Conservation (phyloP, 2,797 vertebrate species). For the Psittacula echo region DNA sequence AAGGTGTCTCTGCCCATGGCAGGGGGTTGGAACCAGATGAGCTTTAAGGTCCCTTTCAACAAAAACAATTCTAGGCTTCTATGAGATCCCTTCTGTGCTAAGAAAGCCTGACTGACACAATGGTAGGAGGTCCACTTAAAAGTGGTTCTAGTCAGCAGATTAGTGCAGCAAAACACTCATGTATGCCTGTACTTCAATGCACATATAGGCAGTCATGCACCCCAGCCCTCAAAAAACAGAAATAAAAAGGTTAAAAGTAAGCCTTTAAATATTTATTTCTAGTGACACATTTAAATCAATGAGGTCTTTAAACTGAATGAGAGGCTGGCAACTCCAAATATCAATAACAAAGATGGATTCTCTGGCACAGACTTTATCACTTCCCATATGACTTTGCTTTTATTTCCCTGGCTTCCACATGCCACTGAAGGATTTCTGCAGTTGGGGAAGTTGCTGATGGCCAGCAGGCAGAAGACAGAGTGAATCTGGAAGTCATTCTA, state of each 20-base stretch:
- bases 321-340: background rate
- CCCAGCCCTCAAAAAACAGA: background rate
- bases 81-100: background rate
- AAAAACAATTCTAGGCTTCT: background rate
- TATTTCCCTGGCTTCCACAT: background rate
- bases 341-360: background rate
- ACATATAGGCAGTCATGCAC: fast-evolving
- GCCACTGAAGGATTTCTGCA: background rate
- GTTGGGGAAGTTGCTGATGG: background rate
- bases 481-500: background rate
- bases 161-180: background rate
- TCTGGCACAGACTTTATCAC: background rate
- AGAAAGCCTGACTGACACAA: background rate
- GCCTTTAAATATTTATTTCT: background rate
- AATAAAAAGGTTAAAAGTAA: background rate
- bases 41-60: background rate
- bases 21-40: background rate
- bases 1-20: background rate
- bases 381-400: background rate
- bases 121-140: background rate
- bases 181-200: background rate
- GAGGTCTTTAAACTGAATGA: background rate
- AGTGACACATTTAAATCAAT: background rate
- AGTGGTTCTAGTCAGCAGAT: background rate
- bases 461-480: background rate